Base-by-base conservation (phyloP, 2,888 invertebrate genomes). In the Pristionchus japonicus region DNA sequence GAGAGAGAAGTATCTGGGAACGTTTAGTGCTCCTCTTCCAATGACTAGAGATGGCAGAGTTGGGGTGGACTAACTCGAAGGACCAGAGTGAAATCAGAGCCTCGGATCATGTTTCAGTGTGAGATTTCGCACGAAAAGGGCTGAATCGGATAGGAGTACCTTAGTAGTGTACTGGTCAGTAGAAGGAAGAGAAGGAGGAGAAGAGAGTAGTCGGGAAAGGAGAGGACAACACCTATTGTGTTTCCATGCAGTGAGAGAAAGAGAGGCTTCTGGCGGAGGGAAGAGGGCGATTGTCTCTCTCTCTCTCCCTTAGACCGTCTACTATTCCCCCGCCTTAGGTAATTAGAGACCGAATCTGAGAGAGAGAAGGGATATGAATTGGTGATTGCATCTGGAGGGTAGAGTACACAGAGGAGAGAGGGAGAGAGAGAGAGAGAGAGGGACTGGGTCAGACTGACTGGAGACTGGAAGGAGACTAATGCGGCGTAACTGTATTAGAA, bases 161-260 rank as follows among this genome's bases (percentile, higher is more conserved):
- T 70, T 70, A 52, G 52, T 52, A 52, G 52, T 52, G 49, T 52
- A 52, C 82, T 52, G 49, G 52, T 83, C 82, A 83, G 47, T 82
- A 3, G 82, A 47, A 47, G 20, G 77, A 31, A 49, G 49, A 20
- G 80, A 31, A 34, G 80, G 47, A 15, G 27, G 80, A 13, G 70
- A 37, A 23, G 37, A 34, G 52, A 49, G 20, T 17, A 43, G 74
- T 23, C n/a, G 49, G 47, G 80, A 49, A 34, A 52, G 49, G 34
- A 23, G 82, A 7, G 31, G 47, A 52, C 49, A 52, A 83, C 52
- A 77, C 77, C 77, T 77, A 77, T 77, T 77, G 77, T 77, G 77
- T 77, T 77, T 77, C 77, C 34, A 70, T 37, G 70, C 7, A 34
- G 67, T 34, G 34, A 57, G 57, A 23, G 52, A 52, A 34, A 67